Evolutionary conservation across 2,888 invertebrate genomes (phyloP).

Genomic region (Lysandra coridon): DNA sequence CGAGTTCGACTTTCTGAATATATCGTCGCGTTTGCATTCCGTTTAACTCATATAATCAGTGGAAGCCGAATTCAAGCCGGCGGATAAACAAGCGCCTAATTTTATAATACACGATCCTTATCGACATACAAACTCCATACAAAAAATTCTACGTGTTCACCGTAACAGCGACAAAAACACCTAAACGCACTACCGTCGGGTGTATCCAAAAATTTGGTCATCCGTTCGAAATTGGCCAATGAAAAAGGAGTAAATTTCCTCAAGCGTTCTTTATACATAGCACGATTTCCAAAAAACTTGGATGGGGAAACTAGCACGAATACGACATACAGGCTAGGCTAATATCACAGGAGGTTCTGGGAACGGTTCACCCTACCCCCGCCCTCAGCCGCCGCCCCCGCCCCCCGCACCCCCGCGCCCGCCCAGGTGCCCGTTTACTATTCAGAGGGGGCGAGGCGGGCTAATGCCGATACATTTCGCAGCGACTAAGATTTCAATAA

Average conservation of each 20-base stretch:
- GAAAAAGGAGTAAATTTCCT: slow-evolving; percentile 60
- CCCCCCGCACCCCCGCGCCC: slow-evolving; percentile 42
- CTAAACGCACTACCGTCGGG: slow-evolving; percentile 65
- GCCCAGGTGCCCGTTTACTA: slow-evolving; percentile 71
- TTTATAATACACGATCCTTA: slow-evolving; percentile 44
- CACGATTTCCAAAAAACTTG: slow-evolving; percentile 67
- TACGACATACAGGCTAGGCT: slow-evolving; percentile 79
- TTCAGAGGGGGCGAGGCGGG: slow-evolving; percentile 73
- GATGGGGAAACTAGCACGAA: slow-evolving; percentile 77
- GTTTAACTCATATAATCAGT: slow-evolving; percentile 38
- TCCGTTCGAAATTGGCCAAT: slow-evolving; percentile 67
- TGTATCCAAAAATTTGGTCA: slow-evolving; percentile 64
- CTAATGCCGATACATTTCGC: slow-evolving; percentile 73
- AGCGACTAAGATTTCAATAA: slow-evolving; percentile 76
- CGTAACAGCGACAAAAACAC: slow-evolving; percentile 55
- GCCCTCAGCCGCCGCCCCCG: slow-evolving; percentile 42
- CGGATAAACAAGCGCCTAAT: slow-evolving; percentile 42
- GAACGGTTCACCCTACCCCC: slow-evolving; percentile 67
- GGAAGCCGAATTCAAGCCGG: slow-evolving; percentile 30
- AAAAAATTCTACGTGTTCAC: slow-evolving; percentile 56
- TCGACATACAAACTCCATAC: slow-evolving; percentile 58
- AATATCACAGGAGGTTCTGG: slow-evolving; percentile 80
- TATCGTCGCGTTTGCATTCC: slow-evolving; percentile 38
- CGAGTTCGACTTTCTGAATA: slow-evolving; percentile 43
- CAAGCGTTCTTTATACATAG: slow-evolving; percentile 64